These are phyloP conservation scores for Athalia cordata DNA, from an alignment of 2,888 invertebrate genomes.

Conservation along the genomic window DNA sequence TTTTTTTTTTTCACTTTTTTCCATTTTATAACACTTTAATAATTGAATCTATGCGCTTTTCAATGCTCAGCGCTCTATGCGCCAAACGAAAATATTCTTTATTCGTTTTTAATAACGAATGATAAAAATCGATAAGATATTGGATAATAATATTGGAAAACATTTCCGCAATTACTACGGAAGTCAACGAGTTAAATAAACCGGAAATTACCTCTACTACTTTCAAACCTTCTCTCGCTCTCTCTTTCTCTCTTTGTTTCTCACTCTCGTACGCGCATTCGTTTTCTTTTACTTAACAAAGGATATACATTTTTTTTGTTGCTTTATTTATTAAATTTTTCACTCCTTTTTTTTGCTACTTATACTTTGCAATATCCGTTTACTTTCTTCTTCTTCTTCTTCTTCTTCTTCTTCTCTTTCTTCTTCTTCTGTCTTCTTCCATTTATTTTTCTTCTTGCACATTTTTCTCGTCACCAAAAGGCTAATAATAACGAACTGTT, in stretches of 20 bases:
- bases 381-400: slow-evolving; percentile 50
- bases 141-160: slow-evolving; percentile 35
- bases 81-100: slow-evolving; percentile 43
- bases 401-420: slow-evolving; percentile 74
- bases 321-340: slow-evolving; percentile 32
- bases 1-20: slow-evolving; percentile 46
- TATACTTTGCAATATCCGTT: slow-evolving; percentile 28
- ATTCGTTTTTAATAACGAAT: slow-evolving; percentile 43
- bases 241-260: no score
- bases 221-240: slow-evolving; percentile 39
- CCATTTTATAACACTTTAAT: slow-evolving; percentile 42
- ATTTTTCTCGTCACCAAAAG: slow-evolving; percentile 72
- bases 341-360: slow-evolving; percentile 24
- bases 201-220: slow-evolving; percentile 28
- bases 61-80: slow-evolving; percentile 39
- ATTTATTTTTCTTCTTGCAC: slow-evolving; percentile 75
- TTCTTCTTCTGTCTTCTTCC: slow-evolving; percentile 76
- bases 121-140: slow-evolving; percentile 44
- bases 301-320: slow-evolving; percentile 35
- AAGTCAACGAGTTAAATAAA: slow-evolving; percentile 41
- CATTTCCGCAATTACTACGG: slow-evolving; percentile 39
- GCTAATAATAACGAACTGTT: slow-evolving; percentile 44
- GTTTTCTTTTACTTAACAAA: slow-evolving; percentile 52
- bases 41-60: slow-evolving; percentile 42
- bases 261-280: no score